phyloP scores from a whole-genome alignment of 1,140 invertebrate species.

The Bombus sylvicola region DNA sequence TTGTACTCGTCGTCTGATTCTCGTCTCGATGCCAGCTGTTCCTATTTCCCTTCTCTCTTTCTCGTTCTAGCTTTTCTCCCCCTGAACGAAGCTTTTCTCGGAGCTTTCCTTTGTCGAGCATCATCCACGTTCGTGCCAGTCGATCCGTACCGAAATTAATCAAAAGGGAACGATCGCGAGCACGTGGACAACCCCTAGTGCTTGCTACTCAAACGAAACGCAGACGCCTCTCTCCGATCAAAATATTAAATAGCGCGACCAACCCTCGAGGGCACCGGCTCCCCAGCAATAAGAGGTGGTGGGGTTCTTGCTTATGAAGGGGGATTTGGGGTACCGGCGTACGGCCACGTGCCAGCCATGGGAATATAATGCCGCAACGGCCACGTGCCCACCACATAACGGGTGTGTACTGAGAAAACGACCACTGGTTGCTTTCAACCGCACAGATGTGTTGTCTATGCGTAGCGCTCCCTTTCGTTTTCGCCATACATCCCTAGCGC shows the following conservation, averaged over 20 bases:
- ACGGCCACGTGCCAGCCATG: constrained; percentile 74
- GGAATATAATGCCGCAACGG: constrained; percentile 72
- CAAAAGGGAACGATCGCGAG: constrained; percentile 68
- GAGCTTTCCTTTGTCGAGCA: constrained; percentile 58
- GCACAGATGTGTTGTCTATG: neutral
- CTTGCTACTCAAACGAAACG: constrained; percentile 26
- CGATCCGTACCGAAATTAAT: constrained; percentile 70
- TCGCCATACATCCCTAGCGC: neutral
- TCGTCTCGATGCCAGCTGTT: constrained; percentile 67
- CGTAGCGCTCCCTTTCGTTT: neutral
- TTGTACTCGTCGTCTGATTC: constrained; percentile 58
- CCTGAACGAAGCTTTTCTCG: constrained; percentile 16
- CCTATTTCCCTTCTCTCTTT: constrained; percentile 48
- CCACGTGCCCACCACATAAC: constrained; percentile 72
- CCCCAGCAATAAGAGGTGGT: constrained; percentile 42
- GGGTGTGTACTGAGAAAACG: constrained; percentile 61
- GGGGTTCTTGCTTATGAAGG: constrained; percentile 3
- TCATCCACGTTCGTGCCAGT: constrained; percentile 53
- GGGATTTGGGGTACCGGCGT: constrained; percentile 48
- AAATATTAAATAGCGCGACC: constrained; percentile 73
- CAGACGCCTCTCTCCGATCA: constrained; percentile 65
- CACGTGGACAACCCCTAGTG: constrained; percentile 59
- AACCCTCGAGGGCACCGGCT: constrained; percentile 43
- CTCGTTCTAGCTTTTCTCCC: neutral
- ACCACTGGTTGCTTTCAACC: constrained; percentile 56